phyloP scores from a whole-genome alignment of 2,797 vertebrate species.

The Acrossocheilus fasciatus region DNA sequence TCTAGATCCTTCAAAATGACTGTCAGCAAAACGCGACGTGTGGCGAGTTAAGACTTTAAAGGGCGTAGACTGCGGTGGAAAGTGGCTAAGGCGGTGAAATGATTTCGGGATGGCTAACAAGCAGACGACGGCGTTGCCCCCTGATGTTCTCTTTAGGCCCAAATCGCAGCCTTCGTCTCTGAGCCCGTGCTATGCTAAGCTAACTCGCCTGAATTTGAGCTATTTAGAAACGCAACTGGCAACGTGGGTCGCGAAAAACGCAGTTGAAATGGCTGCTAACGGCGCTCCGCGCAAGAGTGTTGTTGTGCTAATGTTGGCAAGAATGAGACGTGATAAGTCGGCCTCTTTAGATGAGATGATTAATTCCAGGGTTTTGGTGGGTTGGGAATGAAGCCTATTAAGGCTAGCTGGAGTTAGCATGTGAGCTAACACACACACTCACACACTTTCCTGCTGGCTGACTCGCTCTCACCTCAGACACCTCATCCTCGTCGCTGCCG shows the following conservation, averaged over 20 bases:
- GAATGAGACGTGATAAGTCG: not conserved
- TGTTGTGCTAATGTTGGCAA: not conserved
- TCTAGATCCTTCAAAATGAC: constrained; percentile 27
- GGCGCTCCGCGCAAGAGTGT: not conserved
- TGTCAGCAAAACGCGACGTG: not conserved
- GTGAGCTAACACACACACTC: constrained; percentile 38
- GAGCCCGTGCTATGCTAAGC: constrained; percentile 58
- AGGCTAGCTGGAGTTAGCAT: constrained; percentile 53
- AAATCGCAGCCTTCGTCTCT: constrained; percentile 63
- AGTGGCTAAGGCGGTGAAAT: not conserved
- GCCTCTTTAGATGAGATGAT: constrained; percentile 9
- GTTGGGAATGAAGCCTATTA: constrained; percentile 48
- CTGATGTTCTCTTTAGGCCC: constrained; percentile 64
- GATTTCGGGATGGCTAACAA: constrained; percentile 33
- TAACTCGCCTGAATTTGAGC: constrained; percentile 51
- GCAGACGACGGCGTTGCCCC: constrained; percentile 58
- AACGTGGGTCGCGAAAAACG: constrained; percentile 58
- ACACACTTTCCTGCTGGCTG: constrained; percentile 59
- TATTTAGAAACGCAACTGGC: constrained; percentile 58
- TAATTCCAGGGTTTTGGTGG: constrained; percentile 56
- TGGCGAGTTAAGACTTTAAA: not conserved
- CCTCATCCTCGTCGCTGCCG: constrained; percentile 98
- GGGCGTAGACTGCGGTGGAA: not conserved
- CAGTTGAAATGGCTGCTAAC: not conserved
- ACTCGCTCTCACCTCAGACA: constrained; percentile 91